Evolutionary conservation across 2,113 vertebrate species (phyloP), one percentile per base, ranked within the genome.

Genomic region (Percopsis transmontana): DNA sequence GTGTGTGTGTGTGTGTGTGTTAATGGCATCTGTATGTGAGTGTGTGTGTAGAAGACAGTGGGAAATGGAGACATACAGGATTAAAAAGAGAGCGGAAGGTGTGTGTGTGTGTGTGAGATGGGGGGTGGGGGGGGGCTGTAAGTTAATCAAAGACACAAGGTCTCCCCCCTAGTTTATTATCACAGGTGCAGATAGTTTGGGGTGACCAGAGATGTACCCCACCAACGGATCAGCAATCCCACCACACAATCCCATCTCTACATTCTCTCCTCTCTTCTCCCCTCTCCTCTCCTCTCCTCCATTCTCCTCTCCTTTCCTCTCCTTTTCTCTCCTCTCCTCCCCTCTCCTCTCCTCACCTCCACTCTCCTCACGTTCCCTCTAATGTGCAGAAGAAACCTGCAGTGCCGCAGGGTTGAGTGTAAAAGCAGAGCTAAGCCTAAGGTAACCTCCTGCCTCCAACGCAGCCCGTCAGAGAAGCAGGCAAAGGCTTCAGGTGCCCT

Each of bases 131-230:
- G 68, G 74, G 42, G 57, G 65, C 74, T 82, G 62, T 58, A 52
- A 59, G 60, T 77, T 89, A 85, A 89, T 84, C 70, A 75, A 64
- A 85, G 89, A 80, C 85, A 87, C 68, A 41, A 60, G 61, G 64
- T 58, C 41, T 74, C 38, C 72, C 67, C 51, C 38, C 5, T 1
- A 3, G 54, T 82, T 81, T 88, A 82, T 90, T 91, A 83, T 90
- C 83, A 84, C 86, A 92, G 85, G 80, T 91, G 90, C 79, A 86
- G 78, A 75, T 85, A 13, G 76, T 91, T 91, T 89, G 65, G 41
- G 65, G 58, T 80, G 70, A 86, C 64, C 61, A 62, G 70, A 79
- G 71, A 58, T 21, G 42, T 44, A 70, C 64, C 50, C 77, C 68
- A 76, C 41, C 11, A 39, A n/a, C 1, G 27, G 27, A 33, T 33